These are phyloP conservation scores for Yponomeuta evonymella DNA, from an alignment of 2,888 invertebrate species.

Conservation along the genomic window DNA sequence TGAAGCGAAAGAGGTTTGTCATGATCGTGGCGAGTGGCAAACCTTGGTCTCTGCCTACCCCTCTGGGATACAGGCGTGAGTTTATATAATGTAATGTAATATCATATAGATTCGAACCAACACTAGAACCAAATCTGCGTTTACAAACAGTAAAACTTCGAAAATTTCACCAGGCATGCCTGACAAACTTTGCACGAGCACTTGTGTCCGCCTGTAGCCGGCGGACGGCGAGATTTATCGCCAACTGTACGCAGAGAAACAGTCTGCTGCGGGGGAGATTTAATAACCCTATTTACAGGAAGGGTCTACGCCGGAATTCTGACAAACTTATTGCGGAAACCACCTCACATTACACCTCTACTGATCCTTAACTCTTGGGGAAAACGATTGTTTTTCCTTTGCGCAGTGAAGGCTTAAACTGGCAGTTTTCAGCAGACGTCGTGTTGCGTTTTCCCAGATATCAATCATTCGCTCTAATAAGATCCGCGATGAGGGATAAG, in stretches of 20 bases:
- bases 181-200: background rate
- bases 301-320: conserved; percentile 35
- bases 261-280: conserved; percentile 31
- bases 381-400: background rate
- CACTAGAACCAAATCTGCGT: no score
- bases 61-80: no score
- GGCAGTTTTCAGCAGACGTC: background rate
- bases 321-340: background rate
- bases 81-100: no score
- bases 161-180: no score
- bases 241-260: background rate
- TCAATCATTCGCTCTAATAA: conserved; percentile 42
- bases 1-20: no score
- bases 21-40: no score
- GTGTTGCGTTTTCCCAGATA: conserved; percentile 22
- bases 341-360: background rate
- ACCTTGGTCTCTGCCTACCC: no score
- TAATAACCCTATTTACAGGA: conserved; percentile 39
- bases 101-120: no score
- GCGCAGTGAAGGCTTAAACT: background rate
- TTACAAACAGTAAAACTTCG: no score
- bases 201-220: background rate
- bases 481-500: conserved; percentile 40
- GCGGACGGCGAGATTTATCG: conserved; percentile 12
- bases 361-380: conserved; percentile 10